Evolutionary conservation across 2,113 vertebrate genomes (phyloP).

Genomic region (Cisticola juncidis): DNA sequence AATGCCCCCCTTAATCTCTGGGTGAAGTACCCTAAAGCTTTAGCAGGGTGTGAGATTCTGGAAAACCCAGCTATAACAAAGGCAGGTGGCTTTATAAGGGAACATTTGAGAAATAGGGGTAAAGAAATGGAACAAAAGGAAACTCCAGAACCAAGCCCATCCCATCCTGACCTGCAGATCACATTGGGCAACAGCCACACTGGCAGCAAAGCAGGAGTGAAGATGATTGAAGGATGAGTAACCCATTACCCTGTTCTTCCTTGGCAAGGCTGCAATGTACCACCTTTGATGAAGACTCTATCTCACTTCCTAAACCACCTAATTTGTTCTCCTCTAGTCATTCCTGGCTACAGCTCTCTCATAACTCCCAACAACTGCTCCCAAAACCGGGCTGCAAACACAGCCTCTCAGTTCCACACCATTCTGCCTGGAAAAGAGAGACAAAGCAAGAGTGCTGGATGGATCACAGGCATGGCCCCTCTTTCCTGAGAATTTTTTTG

Average conservation of each 20-base stretch:
- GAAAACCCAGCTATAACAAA: not conserved
- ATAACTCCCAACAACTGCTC: not conserved
- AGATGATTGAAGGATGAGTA: not conserved
- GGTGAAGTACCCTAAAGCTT: not conserved
- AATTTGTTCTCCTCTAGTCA: not conserved
- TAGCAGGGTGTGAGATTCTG: not conserved
- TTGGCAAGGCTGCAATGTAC: not conserved
- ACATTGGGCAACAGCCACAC: not conserved
- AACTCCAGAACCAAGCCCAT: not conserved
- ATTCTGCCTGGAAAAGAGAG: not conserved
- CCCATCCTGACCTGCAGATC: not conserved
- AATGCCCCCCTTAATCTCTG: not conserved
- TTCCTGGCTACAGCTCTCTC: not conserved
- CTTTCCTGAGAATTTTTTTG: not conserved
- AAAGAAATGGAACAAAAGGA: not conserved
- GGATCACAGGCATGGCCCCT: not conserved
- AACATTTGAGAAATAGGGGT: not conserved
- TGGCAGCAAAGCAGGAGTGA: not conserved
- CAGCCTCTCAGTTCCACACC: not conserved
- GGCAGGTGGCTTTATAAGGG: not conserved
- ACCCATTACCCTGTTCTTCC: not conserved
- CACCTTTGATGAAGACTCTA: not conserved
- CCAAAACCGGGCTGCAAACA: not conserved
- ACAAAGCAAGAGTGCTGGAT: not conserved
- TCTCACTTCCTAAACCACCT: not conserved